Conservation (phyloP, 2,797 vertebrate genomes). For the Malacoraja senta region DNA sequence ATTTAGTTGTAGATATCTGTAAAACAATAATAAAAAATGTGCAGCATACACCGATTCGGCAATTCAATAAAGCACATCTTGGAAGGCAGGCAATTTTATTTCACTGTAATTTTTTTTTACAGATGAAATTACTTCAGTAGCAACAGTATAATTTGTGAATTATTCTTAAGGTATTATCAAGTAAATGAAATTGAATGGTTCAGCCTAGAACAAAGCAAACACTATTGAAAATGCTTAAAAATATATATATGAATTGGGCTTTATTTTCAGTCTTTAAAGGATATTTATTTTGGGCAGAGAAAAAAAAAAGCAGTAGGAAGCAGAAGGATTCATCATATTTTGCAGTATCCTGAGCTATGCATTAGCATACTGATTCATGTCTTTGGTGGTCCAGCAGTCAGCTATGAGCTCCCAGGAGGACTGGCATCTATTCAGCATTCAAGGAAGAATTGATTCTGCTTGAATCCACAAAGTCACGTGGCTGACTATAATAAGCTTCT, state of each 20-base stretch:
- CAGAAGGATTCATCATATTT: slow-evolving; percentile 40
- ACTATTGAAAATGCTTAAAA: slow-evolving; percentile 9
- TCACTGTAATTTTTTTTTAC: slow-evolving; percentile 9
- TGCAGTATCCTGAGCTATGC: slow-evolving; percentile 47
- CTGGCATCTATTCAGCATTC: slow-evolving; percentile 58
- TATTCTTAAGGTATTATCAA: slow-evolving; percentile 17
- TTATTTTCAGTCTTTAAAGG: slow-evolving; percentile 24
- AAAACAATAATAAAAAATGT: slow-evolving; percentile 30
- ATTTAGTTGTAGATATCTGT: slow-evolving; percentile 13
- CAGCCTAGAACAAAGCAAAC: background rate
- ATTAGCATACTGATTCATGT: slow-evolving; percentile 54
- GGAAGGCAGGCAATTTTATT: background rate
- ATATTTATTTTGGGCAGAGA: slow-evolving; percentile 5
- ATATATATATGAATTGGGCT: slow-evolving; percentile 1
- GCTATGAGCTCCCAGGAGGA: slow-evolving; percentile 55
- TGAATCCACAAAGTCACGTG: slow-evolving; percentile 57
- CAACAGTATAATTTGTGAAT: background rate
- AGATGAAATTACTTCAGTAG: slow-evolving; percentile 5
- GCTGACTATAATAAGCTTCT: slow-evolving; percentile 55
- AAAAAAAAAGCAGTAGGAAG: background rate
- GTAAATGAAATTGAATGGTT: background rate
- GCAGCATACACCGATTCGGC: slow-evolving; percentile 3
- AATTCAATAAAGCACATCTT: slow-evolving; percentile 28
- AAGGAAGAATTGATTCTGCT: slow-evolving; percentile 51
- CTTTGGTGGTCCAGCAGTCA: slow-evolving; percentile 46